phyloP scores from a whole-genome alignment of 1,140 invertebrate species.

The Dendroctonus valens region DNA sequence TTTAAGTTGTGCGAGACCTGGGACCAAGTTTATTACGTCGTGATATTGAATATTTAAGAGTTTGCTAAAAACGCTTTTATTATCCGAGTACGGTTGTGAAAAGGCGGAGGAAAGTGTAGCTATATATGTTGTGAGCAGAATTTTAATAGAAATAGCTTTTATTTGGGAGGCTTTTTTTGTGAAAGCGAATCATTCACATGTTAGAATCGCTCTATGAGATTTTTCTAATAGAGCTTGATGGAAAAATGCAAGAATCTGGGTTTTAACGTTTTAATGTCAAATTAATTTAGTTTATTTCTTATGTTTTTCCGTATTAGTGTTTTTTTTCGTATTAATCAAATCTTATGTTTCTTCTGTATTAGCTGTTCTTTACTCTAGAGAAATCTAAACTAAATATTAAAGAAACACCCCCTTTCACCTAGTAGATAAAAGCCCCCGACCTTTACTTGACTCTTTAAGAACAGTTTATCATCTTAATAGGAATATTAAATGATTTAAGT shows the following conservation, averaged over 20 bases:
- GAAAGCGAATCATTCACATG: neutral
- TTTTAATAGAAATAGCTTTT: neutral
- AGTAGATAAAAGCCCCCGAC: conserved; percentile 58
- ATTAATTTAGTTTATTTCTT: too few relatives aligned
- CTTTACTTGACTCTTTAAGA: too few relatives aligned
- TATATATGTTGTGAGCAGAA: neutral
- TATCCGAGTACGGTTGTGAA: conserved; percentile 8
- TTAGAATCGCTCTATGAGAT: too few relatives aligned
- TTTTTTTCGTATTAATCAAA: conserved; percentile 43
- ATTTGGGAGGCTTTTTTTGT: neutral
- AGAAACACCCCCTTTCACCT: conserved; percentile 56
- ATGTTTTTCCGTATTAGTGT: conserved; percentile 50
- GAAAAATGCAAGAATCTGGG: too few relatives aligned
- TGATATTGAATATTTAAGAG: conserved; percentile 21
- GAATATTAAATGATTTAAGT: conserved; percentile 55
- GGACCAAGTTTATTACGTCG: conserved; percentile 18
- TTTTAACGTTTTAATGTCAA: too few relatives aligned
- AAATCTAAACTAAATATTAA: conserved; percentile 49
- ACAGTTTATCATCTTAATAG: conserved; percentile 55
- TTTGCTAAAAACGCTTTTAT: conserved; percentile 21
- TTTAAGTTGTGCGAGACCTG: conserved; percentile 16
- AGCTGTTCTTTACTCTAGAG: conserved; percentile 49
- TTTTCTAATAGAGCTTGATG: too few relatives aligned
- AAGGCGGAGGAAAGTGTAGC: neutral
- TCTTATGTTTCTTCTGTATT: conserved; percentile 46